Conservation (phyloP, 2,888 invertebrate genomes). For the Chirona hameri region DNA sequence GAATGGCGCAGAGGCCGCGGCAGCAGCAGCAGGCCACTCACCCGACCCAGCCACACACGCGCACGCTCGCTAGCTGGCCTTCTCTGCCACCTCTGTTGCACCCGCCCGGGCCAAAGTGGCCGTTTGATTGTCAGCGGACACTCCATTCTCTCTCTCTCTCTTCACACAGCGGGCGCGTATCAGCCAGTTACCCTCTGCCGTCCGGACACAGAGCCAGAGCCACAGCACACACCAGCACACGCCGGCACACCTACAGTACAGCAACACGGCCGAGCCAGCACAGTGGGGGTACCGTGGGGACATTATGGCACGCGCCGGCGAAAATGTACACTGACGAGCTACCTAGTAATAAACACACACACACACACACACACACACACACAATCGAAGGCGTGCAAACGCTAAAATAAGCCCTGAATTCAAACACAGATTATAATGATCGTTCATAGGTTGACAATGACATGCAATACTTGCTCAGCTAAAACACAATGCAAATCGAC, state of each 20-base stretch:
- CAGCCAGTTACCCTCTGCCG: too few relatives aligned
- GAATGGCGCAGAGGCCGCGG: too few relatives aligned
- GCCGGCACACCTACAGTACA: background rate
- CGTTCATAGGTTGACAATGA: background rate
- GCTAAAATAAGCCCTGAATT: conserved; percentile 22
- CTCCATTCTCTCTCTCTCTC: too few relatives aligned
- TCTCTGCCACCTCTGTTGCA: too few relatives aligned
- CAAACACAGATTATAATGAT: background rate
- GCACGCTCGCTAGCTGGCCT: too few relatives aligned
- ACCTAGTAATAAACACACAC: conserved; percentile 40
- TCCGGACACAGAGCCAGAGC: background rate
- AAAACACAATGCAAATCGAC: background rate
- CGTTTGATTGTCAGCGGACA: too few relatives aligned
- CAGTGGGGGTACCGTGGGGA: too few relatives aligned
- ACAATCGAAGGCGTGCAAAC: background rate
- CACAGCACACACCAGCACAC: background rate
- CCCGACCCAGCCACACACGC: too few relatives aligned
- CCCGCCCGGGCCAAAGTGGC: too few relatives aligned
- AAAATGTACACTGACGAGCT: background rate
- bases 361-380: conserved; percentile 7
- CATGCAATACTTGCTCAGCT: conserved; percentile 1
- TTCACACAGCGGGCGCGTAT: too few relatives aligned
- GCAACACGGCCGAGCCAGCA: background rate
- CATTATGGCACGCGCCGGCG: conserved; percentile 1
- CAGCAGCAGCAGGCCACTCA: too few relatives aligned